These are phyloP conservation scores for Drosophila rhopaloa DNA, from an alignment of 1,140 invertebrate species.

Conservation along the genomic window DNA sequence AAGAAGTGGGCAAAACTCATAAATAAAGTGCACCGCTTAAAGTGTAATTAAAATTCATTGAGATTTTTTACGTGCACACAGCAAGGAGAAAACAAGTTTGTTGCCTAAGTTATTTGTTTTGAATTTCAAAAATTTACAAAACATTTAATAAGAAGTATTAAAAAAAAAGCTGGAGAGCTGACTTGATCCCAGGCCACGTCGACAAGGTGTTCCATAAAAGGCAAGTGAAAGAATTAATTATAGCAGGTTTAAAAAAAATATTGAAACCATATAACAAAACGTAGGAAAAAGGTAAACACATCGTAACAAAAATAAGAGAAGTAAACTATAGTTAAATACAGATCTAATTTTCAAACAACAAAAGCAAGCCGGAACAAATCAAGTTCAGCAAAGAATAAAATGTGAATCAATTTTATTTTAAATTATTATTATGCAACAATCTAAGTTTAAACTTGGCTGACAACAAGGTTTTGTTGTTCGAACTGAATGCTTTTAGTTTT, in stretches of 20 bases:
- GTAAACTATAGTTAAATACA: neutral
- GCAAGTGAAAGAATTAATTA: slow-evolving; percentile 48
- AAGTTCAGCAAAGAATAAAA: slow-evolving; percentile 10
- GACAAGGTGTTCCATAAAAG: slow-evolving; percentile 52
- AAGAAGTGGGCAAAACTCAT: slow-evolving; percentile 75
- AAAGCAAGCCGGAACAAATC: slow-evolving; percentile 37
- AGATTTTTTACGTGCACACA: slow-evolving; percentile 21
- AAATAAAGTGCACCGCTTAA: slow-evolving; percentile 70
- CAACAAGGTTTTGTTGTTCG: slow-evolving; percentile 5
- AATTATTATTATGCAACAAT: slow-evolving; percentile 4
- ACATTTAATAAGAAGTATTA: slow-evolving; percentile 33
- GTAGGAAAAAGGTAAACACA: slow-evolving; percentile 7
- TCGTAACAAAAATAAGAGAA: neutral
- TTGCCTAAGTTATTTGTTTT: slow-evolving; percentile 80
- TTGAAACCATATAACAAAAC: slow-evolving; percentile 24
- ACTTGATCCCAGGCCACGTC: slow-evolving; percentile 40
- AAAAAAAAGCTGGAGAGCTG: slow-evolving; percentile 10
- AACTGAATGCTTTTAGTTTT: slow-evolving; percentile 18
- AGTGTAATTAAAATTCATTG: slow-evolving; percentile 58
- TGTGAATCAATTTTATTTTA: slow-evolving; percentile 1
- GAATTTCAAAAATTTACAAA: slow-evolving; percentile 39
- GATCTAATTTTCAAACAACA: slow-evolving; percentile 13
- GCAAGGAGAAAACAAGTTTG: slow-evolving; percentile 69
- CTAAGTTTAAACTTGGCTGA: slow-evolving; percentile 3
- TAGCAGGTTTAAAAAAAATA: slow-evolving; percentile 12